A percentile compares a stretch with the other conserved stretches of the same genome.
Evolutionary conservation across 2,888 invertebrate genomes (phyloP).

Genomic region (Watsonalla binaria): DNA sequence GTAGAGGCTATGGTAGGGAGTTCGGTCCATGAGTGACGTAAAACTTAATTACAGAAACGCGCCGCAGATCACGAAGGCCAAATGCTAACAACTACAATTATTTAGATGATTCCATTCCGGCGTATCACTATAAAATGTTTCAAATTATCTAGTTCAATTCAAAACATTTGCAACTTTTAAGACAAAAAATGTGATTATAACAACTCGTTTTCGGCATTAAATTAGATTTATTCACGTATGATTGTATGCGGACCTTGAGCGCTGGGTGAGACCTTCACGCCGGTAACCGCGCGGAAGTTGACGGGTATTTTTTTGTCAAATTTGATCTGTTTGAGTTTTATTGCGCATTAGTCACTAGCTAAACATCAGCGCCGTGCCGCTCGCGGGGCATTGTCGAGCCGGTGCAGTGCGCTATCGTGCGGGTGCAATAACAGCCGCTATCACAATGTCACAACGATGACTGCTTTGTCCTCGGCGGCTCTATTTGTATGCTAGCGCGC

Average conservation of each 20-base stretch:
- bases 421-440: slow-evolving; percentile 68
- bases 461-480: slow-evolving; percentile 53
- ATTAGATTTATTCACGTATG: slow-evolving; percentile 72
- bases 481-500: slow-evolving; percentile 42
- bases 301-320: slow-evolving; percentile 72
- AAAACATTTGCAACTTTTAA: slow-evolving; percentile 47
- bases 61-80: slow-evolving; percentile 63
- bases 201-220: slow-evolving; percentile 66
- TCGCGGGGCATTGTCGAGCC: slow-evolving; percentile 56
- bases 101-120: slow-evolving; percentile 60
- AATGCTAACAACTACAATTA: slow-evolving; percentile 67
- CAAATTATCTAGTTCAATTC: slow-evolving; percentile 53
- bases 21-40: slow-evolving; percentile 70
- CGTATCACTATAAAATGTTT: slow-evolving; percentile 54
- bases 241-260: slow-evolving; percentile 76
- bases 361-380: slow-evolving; percentile 53
- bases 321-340: slow-evolving; percentile 69
- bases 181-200: slow-evolving; percentile 58
- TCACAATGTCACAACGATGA: slow-evolving; percentile 71
- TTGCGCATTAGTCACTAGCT: slow-evolving; percentile 70
- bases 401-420: slow-evolving; percentile 57
- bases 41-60: slow-evolving; percentile 75
- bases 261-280: slow-evolving; percentile 73
- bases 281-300: slow-evolving; percentile 78
- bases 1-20: slow-evolving; percentile 71